Base-by-base conservation (phyloP, 1,140 invertebrate species). In the Proctacanthus coquilletti region DNA sequence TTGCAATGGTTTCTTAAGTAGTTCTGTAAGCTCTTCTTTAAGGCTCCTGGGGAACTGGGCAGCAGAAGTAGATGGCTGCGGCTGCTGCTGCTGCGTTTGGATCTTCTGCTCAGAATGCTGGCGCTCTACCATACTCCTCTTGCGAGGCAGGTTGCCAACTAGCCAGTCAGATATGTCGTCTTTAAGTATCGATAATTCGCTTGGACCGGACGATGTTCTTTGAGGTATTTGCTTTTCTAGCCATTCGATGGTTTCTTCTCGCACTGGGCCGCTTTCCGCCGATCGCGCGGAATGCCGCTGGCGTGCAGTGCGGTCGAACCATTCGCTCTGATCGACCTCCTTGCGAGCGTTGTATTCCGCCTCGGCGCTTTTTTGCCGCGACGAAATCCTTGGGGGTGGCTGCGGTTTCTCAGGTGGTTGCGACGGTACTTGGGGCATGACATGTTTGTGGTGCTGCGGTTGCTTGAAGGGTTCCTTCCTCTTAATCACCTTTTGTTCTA, bases 151-250 rank as follows among this genome's bases (percentile, higher is more conserved):
- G 33, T 57, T 52, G 18, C 56, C 56, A 15, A 60, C 41, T 34
- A 59, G 36, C 56, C 56, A 59, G 21, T 56, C 54, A 34, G 57
- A 48, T 30, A 60, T 45, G 35, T 60, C 57, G 15, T 57, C 52
- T 34, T 60, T 57, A 10, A 60, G 40, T 18, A 56, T 51, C 5
- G 53, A 53, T 19, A 59, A 53, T 42, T 59, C 58, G 18, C 51
- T 56, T 19, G 58, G 57, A 4, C 57, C 57, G 0, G 54, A 58
- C 0, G 52, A 52, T 4, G 57, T 60, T 25, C 57, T 44, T 10
- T 47, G 51, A 0, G 55, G 57, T 18, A 40, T 39, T 27, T 59
- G 56, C 4, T 50, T 44, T 36, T 55, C 47, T 17, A 58, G 36
- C 55, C 55, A 58, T 19, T 56, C 55, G 21, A 55, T 57, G 9